These are phyloP conservation scores for Zaprionus gabonicus DNA, from an alignment of 1,140 invertebrate genomes.

Conservation along the genomic window DNA sequence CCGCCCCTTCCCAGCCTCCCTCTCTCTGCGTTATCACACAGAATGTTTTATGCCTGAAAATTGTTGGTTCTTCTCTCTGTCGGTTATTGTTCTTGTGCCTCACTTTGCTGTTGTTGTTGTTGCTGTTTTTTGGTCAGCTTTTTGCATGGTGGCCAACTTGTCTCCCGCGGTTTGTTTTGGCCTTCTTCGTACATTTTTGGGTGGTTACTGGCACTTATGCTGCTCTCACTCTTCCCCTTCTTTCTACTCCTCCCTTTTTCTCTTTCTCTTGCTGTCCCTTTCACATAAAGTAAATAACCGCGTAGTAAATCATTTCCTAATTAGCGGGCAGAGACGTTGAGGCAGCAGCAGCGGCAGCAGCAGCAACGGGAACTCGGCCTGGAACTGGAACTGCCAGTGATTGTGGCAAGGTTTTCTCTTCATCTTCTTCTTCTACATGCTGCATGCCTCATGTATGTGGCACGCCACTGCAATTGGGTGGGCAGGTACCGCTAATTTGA, in stretches of 20 bases:
- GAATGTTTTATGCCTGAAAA: constrained; percentile 79
- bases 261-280: constrained; percentile 8
- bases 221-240: neutral
- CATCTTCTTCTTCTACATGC: neutral
- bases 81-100: constrained; percentile 31
- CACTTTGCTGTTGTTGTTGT: constrained; percentile 38
- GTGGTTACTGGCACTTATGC: constrained; percentile 58
- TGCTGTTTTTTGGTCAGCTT: constrained; percentile 37
- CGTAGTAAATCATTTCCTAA: constrained; percentile 67
- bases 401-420: neutral
- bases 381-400: constrained; percentile 10
- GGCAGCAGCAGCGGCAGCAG: neutral
- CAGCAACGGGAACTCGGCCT: constrained; percentile 22
- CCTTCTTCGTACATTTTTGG: constrained; percentile 61
- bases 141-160: constrained; percentile 77
- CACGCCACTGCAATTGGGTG: constrained; percentile 50
- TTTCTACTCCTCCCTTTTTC: neutral
- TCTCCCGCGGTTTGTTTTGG: constrained; percentile 71
- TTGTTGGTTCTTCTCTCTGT: constrained; percentile 64
- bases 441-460: constrained; percentile 21
- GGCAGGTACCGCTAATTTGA: constrained; percentile 63
- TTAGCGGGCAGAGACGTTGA: constrained; percentile 43
- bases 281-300: constrained; percentile 57
- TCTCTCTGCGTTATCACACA: constrained; percentile 40
- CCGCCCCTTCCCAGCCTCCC: neutral